Evolutionary conservation across 37 sponge, comb jelly and placozoan genomes (phyloP), one percentile per base, ranked within the genome.

Genomic region (Haliclona indistincta): DNA sequence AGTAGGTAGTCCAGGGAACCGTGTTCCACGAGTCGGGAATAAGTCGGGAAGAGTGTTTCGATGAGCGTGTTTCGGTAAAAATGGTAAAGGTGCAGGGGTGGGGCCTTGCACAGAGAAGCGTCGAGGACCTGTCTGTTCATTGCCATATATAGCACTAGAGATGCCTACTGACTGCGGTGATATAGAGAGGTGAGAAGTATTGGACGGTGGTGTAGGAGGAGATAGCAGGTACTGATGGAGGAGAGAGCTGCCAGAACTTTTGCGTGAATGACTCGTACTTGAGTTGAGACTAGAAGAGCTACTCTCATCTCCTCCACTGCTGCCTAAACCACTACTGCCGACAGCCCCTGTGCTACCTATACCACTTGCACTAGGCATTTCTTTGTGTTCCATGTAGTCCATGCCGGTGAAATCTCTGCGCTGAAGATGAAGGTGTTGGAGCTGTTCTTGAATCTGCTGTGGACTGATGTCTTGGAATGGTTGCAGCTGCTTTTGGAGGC

Each of bases 381-480:
- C 29, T 5, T 28, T 30, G 0, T 25, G n/a, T 6, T 26, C 71
- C 17, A 17, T 56, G 1, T 62, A 60, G 28, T 71, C n/a, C n/a
- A n/a, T n/a, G n/a, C n/a, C n/a, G n/a, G n/a, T n/a, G n/a, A n/a
- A n/a, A n/a, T n/a, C n/a, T n/a, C n/a, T n/a, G n/a, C n/a, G 86
- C 61, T 74, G 81, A 43, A 86, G 65, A 74, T 88, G 78, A 2
- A 88, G 83, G 56, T 78, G 70, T 43, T 88, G 84, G 0, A 88
- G 78, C 43, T 83, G 83, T 22, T 82, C 79, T 58, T 82, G 84
- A 44, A 88, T 72, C 43, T 88, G 68, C 5, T 87, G 63, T 0
- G 68, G 87, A 3, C 45, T 75, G 54, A 65, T 41, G 55, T 69
- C 77, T 41, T 88, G 83, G 69, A 88, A 88, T 17, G 89, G 83